phyloP scores from a whole-genome alignment of 2,888 invertebrate species.

The Odontomyia ornata region DNA sequence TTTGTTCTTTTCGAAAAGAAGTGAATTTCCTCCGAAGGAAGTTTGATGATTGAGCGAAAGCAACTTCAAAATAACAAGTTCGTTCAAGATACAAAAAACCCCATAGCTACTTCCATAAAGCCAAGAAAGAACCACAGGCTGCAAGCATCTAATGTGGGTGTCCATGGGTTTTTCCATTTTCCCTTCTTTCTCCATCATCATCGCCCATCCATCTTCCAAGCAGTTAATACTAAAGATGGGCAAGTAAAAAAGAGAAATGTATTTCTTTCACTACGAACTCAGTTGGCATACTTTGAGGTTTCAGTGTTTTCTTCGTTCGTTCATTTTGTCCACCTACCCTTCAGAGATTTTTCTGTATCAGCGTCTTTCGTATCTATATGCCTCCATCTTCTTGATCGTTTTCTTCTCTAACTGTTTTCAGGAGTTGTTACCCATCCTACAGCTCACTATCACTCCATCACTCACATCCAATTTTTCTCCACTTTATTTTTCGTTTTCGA shows the following conservation, averaged over 20 bases:
- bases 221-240: neutral
- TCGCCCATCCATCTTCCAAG: neutral
- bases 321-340: conserved; percentile 4
- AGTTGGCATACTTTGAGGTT: neutral
- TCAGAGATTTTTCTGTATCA: neutral
- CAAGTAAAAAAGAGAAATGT: neutral
- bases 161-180: neutral
- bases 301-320: conserved; percentile 1
- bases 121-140: neutral
- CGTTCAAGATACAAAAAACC: neutral
- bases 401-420: neutral
- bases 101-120: neutral
- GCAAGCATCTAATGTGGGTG: neutral
- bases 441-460: too few relatives aligned
- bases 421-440: too few relatives aligned
- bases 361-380: neutral
- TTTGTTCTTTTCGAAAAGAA: neutral
- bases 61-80: neutral
- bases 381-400: neutral
- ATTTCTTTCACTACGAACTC: neutral
- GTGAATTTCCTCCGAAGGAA: conserved; percentile 3
- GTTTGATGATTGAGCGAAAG: conserved; percentile 19
- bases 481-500: conserved; percentile 37
- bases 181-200: neutral
- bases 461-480: too few relatives aligned